Conservation (phyloP, 64 coral and sea anemone species). For the Anthopleura sola region DNA sequence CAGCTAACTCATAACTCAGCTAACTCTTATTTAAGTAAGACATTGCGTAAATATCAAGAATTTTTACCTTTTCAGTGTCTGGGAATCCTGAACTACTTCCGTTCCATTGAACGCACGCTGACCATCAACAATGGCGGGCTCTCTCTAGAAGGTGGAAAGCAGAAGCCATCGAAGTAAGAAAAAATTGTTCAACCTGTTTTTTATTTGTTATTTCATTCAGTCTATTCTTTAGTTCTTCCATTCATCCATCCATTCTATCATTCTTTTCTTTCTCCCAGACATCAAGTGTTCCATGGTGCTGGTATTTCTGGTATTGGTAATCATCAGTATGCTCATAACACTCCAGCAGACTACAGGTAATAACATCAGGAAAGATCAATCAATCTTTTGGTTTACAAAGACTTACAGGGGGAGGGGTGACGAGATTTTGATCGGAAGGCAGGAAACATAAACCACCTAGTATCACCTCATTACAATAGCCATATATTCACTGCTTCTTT, state of each 20-base stretch:
- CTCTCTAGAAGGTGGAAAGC: conserved; percentile 81
- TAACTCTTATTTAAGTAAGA: no score
- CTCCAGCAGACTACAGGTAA: conserved; percentile 94
- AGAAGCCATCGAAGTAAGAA: conserved; percentile 80
- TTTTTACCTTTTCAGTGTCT: conserved; percentile 59
- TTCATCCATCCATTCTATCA: background rate
- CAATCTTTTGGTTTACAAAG: background rate
- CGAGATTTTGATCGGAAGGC: background rate
- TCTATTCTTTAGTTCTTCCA: background rate
- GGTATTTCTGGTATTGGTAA: conserved; percentile 81
- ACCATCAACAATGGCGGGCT: conserved; percentile 90
- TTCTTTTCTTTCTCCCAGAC: conserved; percentile 25
- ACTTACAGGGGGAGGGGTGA: background rate
- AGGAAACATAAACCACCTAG: no score
- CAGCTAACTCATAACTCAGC: no score
- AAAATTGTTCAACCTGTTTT: background rate
- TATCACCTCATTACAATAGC: no score
- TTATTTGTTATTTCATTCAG: background rate
- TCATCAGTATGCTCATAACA: conserved; percentile 95
- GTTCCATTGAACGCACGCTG: conserved; percentile 82
- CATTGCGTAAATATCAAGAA: no score
- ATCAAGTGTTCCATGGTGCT: conserved; percentile 89
- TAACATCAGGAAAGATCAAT: no score
- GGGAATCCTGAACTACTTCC: conserved; percentile 86
- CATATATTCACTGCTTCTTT: no score